Percentiles rank a stretch among this genome's conserved stretches.
Evolutionary conservation across 2,113 vertebrate species (phyloP).

Genomic region (Neogale vison): DNA sequence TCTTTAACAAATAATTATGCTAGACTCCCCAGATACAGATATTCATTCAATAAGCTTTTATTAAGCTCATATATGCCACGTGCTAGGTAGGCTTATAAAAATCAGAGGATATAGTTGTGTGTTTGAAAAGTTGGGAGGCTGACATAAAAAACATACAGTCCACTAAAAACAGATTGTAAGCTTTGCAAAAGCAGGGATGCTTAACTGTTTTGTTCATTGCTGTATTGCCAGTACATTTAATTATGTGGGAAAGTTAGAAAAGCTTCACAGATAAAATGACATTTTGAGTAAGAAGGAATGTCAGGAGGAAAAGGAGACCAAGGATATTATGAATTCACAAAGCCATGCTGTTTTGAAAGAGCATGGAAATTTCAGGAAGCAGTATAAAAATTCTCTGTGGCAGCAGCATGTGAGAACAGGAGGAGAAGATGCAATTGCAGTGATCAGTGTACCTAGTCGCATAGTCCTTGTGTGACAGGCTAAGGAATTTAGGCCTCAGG

Average conservation of each 20-base stretch:
- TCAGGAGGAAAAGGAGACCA: conserved; percentile 6
- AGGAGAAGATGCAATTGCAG: neutral
- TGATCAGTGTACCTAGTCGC: neutral
- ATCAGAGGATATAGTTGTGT: neutral
- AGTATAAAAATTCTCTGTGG: conserved; percentile 6
- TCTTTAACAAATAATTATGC: neutral
- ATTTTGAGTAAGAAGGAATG: neutral
- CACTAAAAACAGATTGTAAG: conserved; percentile 5
- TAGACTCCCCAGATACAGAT: neutral
- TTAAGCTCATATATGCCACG: neutral
- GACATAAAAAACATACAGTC: neutral
- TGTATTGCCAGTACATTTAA: neutral
- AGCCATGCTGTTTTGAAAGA: neutral
- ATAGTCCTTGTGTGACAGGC: neutral
- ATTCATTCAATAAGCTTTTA: conserved; percentile 24
- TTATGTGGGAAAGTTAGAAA: neutral
- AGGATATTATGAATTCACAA: neutral
- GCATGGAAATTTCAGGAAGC: neutral
- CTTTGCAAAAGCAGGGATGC: conserved; percentile 39
- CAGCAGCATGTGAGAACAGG: neutral
- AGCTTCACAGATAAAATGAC: conserved; percentile 5
- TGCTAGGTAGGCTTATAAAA: neutral
- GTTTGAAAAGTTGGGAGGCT: neutral
- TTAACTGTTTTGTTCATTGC: conserved; percentile 4
- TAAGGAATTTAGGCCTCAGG: neutral